Evolutionary conservation across 1,140 invertebrate species (phyloP).

Genomic region (Drosophila biarmipes): DNA sequence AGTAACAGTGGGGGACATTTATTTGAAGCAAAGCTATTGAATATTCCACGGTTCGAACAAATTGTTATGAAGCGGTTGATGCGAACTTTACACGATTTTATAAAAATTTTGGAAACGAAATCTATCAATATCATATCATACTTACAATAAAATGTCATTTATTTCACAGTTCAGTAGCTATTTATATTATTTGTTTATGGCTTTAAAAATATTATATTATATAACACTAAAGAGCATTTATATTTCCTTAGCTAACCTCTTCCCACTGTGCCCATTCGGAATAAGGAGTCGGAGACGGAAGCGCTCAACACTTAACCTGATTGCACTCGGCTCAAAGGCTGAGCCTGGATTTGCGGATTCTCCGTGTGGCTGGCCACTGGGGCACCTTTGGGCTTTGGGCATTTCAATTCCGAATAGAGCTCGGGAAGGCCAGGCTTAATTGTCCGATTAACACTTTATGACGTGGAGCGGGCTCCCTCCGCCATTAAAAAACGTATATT

Average conservation of each 20-base stretch:
- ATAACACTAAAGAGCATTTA: too few species aligned
- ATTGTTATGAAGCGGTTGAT: too few species aligned
- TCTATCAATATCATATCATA: too few species aligned
- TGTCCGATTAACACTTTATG: constrained; percentile 59
- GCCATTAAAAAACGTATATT: constrained; percentile 20
- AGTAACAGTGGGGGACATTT: background rate
- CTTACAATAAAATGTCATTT: too few species aligned
- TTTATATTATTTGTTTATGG: too few species aligned
- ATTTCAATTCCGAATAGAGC: constrained; percentile 33
- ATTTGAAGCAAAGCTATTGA: too few species aligned
- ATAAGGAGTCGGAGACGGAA: constrained; percentile 53
- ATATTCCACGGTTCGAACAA: too few species aligned
- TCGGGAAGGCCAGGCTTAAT: constrained; percentile 39
- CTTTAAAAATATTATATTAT: too few species aligned
- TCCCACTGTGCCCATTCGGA: constrained; percentile 20
- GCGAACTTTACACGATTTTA: too few species aligned
- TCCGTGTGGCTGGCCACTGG: constrained; percentile 24
- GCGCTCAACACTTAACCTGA: constrained; percentile 66
- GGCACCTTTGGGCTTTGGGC: constrained; percentile 20
- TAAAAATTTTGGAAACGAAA: too few species aligned
- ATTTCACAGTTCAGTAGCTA: too few species aligned
- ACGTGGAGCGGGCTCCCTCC: constrained; percentile 1
- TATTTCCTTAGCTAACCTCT: background rate
- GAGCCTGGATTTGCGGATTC: constrained; percentile 67
- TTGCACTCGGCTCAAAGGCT: constrained; percentile 59